A percentile compares a stretch with the other conserved stretches of the same genome.
These are phyloP conservation scores for Trichechus manatus DNA, from an alignment of 2,113 vertebrate genomes.

Conservation along the genomic window DNA sequence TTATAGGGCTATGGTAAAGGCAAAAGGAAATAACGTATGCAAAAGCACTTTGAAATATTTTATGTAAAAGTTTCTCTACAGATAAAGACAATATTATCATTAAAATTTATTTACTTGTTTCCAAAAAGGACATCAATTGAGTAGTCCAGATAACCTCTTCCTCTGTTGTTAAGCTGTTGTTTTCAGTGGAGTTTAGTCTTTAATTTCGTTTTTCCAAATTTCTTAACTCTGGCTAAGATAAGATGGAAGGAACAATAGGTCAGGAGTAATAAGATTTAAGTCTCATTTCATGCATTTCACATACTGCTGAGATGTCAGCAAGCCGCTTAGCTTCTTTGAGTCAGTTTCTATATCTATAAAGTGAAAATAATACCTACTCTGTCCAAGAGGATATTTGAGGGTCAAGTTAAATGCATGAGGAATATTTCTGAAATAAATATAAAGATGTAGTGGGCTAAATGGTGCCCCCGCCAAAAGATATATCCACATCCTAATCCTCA, in stretches of 20 bases:
- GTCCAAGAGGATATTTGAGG: neutral
- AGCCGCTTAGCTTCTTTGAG: neutral
- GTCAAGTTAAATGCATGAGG: neutral
- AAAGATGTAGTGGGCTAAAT: neutral
- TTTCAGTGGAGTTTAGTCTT: slow-evolving; percentile 19
- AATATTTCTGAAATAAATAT: neutral
- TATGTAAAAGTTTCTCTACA: neutral
- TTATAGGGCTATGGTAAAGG: neutral
- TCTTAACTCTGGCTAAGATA: slow-evolving; percentile 38
- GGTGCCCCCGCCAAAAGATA: neutral
- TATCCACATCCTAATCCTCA: neutral
- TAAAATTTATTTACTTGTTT: neutral
- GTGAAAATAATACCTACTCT: neutral
- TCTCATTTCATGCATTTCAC: neutral
- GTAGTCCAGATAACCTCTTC: neutral
- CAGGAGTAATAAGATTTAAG: neutral
- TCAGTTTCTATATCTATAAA: neutral
- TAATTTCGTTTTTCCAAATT: neutral
- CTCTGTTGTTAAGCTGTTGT: neutral
- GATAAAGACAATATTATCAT: neutral
- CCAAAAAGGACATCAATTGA: neutral
- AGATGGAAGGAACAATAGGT: neutral
- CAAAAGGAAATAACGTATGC: neutral
- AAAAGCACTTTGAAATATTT: neutral
- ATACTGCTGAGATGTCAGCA: neutral